phyloP scores from a whole-genome alignment of 2,797 vertebrate species.

The Trachops cirrhosus region DNA sequence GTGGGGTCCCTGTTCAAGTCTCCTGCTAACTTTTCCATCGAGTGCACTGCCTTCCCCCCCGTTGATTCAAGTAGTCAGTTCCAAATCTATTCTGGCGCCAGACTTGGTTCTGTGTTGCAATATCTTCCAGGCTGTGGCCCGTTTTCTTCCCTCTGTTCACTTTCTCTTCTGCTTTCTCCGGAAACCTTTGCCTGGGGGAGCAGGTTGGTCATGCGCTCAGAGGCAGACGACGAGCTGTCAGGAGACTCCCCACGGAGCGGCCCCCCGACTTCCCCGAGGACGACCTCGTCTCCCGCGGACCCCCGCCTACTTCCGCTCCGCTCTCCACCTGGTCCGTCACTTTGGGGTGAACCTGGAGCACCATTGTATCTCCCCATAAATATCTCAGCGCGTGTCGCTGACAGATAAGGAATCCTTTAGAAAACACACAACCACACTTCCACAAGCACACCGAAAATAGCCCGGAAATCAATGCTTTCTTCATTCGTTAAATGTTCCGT shows the following conservation, averaged over 20 bases:
- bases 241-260: rapidly evolving
- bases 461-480: not conserved
- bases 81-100: not conserved
- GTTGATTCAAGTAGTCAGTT: not conserved
- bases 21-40: not conserved
- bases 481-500: not conserved
- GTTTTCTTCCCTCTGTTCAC: not conserved
- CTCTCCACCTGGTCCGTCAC: not conserved
- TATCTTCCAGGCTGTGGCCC: not conserved
- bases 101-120: not conserved
- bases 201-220: not conserved
- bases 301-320: not conserved
- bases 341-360: not conserved
- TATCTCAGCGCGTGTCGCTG: not conserved
- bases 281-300: not conserved
- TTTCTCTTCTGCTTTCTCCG: not conserved
- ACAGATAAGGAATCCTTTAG: not conserved
- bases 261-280: not conserved
- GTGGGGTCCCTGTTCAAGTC: not conserved
- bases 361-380: not conserved
- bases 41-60: not conserved
- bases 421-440: not conserved
- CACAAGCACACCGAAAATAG: not conserved
- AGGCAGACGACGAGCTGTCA: not conserved
- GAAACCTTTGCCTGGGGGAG: not conserved